phyloP scores from a whole-genome alignment of 2,113 vertebrate species.

The Sakesphorus luctuosus region DNA sequence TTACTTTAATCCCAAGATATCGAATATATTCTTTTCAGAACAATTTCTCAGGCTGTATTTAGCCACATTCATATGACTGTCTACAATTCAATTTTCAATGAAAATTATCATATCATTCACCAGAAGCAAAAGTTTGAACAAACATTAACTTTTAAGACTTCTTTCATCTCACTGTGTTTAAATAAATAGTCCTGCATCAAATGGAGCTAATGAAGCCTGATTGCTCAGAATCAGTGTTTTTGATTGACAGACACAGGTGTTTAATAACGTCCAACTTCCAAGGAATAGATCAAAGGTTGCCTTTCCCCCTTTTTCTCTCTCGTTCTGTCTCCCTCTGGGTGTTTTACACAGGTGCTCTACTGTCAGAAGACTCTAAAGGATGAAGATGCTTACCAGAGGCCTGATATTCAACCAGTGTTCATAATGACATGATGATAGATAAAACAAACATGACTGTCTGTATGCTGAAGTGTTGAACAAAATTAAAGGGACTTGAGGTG shows the following conservation, averaged over 20 bases:
- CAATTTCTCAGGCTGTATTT: slow-evolving; percentile 43
- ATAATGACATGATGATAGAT: background rate
- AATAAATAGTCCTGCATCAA: background rate
- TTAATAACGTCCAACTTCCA: background rate
- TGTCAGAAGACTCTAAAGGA: background rate
- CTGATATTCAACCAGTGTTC: background rate
- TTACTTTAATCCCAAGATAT: slow-evolving; percentile 17
- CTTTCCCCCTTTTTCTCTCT: background rate
- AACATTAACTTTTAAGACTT: background rate
- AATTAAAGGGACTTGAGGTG: background rate
- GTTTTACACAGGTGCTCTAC: background rate
- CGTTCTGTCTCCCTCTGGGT: background rate
- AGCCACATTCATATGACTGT: slow-evolving; percentile 40
- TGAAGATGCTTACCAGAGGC: background rate
- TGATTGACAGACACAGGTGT: background rate
- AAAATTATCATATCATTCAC: slow-evolving; percentile 3
- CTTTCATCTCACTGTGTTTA: background rate
- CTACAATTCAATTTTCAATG: slow-evolving; percentile 33
- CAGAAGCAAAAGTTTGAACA: slow-evolving; percentile 7
- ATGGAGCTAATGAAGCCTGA: background rate
- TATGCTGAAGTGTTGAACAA: background rate
- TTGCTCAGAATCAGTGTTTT: background rate
- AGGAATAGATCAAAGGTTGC: background rate
- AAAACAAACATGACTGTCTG: background rate
- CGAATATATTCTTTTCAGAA: slow-evolving; percentile 13